A percentile compares a stretch with the other conserved stretches of the same genome.
phyloP scores from a whole-genome alignment of 1,140 invertebrate genomes.

The Augochlora pura region DNA sequence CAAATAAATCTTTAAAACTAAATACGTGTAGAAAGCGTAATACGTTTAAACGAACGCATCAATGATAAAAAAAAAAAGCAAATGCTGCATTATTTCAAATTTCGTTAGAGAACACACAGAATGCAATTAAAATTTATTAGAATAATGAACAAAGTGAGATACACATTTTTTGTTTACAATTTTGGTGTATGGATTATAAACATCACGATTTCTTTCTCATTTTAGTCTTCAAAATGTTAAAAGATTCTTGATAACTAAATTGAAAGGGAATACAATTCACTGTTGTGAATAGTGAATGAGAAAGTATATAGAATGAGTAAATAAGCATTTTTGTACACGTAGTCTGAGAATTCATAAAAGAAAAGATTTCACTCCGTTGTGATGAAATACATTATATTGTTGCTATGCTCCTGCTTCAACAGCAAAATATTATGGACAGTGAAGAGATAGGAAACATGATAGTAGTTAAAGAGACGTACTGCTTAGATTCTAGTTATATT shows the following conservation, averaged over 20 bases:
- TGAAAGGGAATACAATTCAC: neutral
- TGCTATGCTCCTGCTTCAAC: neutral
- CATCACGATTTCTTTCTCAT: neutral
- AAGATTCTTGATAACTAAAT: no score
- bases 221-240: neutral
- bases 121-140: neutral
- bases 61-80: neutral
- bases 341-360: neutral
- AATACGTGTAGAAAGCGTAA: neutral
- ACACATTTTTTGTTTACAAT: neutral
- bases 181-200: neutral
- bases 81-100: neutral
- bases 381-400: neutral
- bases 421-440: neutral
- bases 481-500: neutral
- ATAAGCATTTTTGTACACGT: neutral
- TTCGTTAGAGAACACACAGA: neutral
- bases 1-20: neutral
- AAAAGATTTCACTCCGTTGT: neutral
- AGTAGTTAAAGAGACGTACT: neutral
- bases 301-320: neutral
- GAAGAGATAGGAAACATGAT: neutral
- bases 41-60: neutral
- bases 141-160: neutral
- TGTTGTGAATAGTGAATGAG: neutral